These are phyloP conservation scores for Heliothis subflexa DNA, from an alignment of 1,140 invertebrate genomes.

Conservation along the genomic window DNA sequence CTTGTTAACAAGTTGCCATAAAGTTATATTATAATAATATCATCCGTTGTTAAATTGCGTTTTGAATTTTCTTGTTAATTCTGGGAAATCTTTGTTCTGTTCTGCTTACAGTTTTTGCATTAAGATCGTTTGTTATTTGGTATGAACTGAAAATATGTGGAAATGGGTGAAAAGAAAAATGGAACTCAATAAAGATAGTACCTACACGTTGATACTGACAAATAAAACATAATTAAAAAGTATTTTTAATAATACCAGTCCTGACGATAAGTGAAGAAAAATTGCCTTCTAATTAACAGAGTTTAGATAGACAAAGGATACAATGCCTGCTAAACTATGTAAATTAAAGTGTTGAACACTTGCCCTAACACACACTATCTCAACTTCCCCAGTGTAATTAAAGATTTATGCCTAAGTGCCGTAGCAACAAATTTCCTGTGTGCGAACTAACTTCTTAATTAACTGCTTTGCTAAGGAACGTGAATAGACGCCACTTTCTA, in stretches of 20 bases:
- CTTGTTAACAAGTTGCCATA: constrained; percentile 48
- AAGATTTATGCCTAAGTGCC: constrained; percentile 36
- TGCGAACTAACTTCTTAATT: constrained; percentile 35
- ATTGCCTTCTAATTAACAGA: not conserved
- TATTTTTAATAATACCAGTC: too few relatives aligned
- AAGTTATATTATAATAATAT: constrained; percentile 36
- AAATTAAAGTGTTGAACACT: constrained; percentile 25
- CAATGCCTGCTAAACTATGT: constrained; percentile 23
- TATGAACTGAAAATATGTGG: not conserved
- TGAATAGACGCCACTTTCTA: constrained; percentile 36
- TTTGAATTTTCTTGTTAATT: constrained; percentile 14
- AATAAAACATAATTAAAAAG: too few relatives aligned
- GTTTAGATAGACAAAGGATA: not conserved
- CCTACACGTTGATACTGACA: too few relatives aligned
- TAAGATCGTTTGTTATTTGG: not conserved
- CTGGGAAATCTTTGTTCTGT: not conserved
- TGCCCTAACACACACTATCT: constrained; percentile 36
- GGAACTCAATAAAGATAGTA: too few relatives aligned
- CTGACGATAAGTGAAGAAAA: too few relatives aligned
- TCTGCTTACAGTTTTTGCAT: not conserved
- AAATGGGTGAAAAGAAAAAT: not conserved
- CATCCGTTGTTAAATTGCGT: not conserved
- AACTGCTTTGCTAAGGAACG: constrained; percentile 24
- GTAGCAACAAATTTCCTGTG: constrained; percentile 37
- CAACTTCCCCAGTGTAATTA: constrained; percentile 31